These are phyloP conservation scores for Brachyhypopomus gauderio DNA, from an alignment of 2,113 vertebrate genomes.

Conservation along the genomic window DNA sequence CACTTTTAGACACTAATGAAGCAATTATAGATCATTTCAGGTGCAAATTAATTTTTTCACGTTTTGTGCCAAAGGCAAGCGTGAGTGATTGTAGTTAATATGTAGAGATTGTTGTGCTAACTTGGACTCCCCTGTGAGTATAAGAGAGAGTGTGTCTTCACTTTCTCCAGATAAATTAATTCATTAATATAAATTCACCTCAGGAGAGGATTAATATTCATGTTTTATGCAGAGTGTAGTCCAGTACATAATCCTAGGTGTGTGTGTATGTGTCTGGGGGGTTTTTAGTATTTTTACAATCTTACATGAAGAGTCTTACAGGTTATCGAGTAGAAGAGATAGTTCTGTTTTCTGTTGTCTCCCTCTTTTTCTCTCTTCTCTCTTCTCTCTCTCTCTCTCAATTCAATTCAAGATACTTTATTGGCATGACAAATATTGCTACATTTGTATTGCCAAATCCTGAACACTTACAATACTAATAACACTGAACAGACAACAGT, in stretches of 20 bases:
- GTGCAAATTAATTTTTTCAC: constrained; percentile 1
- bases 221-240: constrained; percentile 19
- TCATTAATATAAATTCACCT: constrained; percentile 29
- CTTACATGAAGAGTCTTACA: neutral
- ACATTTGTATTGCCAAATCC: too few relatives aligned
- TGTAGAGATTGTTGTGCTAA: constrained; percentile 6
- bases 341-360: neutral
- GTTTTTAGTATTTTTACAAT: neutral
- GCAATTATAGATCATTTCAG: constrained; percentile 13
- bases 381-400: neutral
- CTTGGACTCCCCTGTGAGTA: constrained; percentile 12
- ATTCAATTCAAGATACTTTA: neutral
- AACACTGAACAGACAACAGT: too few relatives aligned
- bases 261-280: constrained; percentile 22
- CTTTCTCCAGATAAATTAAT: constrained; percentile 19
- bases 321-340: neutral
- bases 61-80: neutral
- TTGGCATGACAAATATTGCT: too few relatives aligned
- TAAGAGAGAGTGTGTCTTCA: neutral
- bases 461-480: too few relatives aligned
- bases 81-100: neutral
- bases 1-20: constrained; percentile 18
- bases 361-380: neutral
- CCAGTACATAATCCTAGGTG: constrained; percentile 22
- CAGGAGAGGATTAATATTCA: constrained; percentile 38